phyloP scores from a whole-genome alignment of 2,113 vertebrate genomes.

The Hyaena hyaena region DNA sequence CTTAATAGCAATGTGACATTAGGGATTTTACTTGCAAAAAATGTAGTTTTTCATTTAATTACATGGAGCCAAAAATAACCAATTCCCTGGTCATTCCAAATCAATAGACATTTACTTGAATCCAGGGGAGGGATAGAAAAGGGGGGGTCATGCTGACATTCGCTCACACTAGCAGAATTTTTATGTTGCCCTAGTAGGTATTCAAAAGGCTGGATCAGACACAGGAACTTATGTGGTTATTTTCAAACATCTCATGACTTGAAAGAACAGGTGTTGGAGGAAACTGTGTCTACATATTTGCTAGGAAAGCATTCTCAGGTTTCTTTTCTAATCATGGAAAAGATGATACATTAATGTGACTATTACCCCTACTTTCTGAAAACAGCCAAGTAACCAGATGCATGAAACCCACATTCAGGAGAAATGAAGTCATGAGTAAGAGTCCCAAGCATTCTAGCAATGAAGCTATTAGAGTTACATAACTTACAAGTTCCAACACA shows the following conservation, averaged over 20 bases:
- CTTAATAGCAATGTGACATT: neutral
- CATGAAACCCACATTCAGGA: constrained; percentile 61
- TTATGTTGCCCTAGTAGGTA: constrained; percentile 9
- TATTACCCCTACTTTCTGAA: constrained; percentile 67
- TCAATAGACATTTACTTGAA: constrained; percentile 22
- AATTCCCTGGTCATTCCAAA: neutral
- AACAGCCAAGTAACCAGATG: constrained; percentile 67
- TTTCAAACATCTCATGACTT: constrained; percentile 63
- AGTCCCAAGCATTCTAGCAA: constrained; percentile 61
- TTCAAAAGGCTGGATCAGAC: constrained; percentile 36
- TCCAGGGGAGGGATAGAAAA: neutral
- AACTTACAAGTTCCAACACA: constrained; percentile 59
- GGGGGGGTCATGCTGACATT: neutral
- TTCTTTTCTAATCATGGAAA: constrained; percentile 75
- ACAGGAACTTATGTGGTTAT: constrained; percentile 46
- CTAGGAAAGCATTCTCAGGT: constrained; percentile 66
- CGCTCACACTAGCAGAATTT: constrained; percentile 24
- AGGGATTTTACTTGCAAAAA: constrained; percentile 27
- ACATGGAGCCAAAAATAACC: constrained; percentile 46
- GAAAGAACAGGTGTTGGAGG: constrained; percentile 70
- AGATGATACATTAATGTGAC: constrained; percentile 64
- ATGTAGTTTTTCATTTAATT: neutral
- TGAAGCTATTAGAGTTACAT: constrained; percentile 54
- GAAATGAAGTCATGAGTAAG: constrained; percentile 61
- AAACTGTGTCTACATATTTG: constrained; percentile 50